Conservation (phyloP, 2,797 vertebrate species). For the Tangara arthus region DNA sequence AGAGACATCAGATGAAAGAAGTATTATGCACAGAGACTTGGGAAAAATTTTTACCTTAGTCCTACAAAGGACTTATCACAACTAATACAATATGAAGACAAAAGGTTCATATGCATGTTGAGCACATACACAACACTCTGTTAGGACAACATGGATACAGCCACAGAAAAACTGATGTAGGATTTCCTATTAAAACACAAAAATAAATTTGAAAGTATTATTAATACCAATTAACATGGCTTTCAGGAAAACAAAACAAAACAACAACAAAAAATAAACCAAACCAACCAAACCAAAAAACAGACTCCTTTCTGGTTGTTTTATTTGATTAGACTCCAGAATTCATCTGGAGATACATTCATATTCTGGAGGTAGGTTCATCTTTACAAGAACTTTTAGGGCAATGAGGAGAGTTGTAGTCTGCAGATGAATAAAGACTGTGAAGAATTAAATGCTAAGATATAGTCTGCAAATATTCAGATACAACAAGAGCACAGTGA, state of each 20-base stretch:
- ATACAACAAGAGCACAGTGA: background rate
- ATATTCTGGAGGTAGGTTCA: too few relatives aligned
- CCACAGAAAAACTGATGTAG: background rate
- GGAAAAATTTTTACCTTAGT: background rate
- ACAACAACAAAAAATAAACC: background rate
- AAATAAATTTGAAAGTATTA: background rate
- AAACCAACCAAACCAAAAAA: fast-evolving
- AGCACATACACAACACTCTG: background rate
- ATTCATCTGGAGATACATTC: background rate
- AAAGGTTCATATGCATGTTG: background rate
- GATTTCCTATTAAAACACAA: background rate
- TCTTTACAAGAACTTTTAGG: background rate
- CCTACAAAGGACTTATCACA: background rate
- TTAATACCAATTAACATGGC: background rate
- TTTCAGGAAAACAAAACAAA: background rate
- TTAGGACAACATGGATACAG: background rate
- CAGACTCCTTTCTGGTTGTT: background rate
- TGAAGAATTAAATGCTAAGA: background rate
- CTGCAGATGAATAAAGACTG: background rate
- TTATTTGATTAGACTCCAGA: background rate
- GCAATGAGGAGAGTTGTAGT: background rate
- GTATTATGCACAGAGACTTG: background rate
- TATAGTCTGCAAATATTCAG: background rate
- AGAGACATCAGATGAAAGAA: background rate
- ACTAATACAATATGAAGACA: background rate